Evolutionary conservation across 1,140 invertebrate species (phyloP).

Genomic region (Tetramorium simillimum): DNA sequence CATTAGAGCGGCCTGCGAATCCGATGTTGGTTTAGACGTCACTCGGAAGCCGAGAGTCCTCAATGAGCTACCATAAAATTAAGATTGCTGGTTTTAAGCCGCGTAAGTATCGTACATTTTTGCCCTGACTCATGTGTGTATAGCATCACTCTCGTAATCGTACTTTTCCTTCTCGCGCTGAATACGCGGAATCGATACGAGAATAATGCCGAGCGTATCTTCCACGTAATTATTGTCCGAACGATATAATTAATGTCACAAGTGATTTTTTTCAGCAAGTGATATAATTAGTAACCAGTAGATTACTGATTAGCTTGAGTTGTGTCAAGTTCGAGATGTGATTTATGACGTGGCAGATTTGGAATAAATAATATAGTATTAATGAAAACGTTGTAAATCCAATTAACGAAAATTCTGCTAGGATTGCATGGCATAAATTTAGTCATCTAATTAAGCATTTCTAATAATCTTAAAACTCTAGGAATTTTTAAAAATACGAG

Average conservation of each 20-base stretch:
- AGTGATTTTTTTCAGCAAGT: neutral
- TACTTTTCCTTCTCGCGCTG: neutral
- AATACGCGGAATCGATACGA: neutral
- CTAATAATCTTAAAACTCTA: neutral
- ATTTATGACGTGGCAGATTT: neutral
- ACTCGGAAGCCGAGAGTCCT: neutral
- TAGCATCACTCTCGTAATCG: neutral
- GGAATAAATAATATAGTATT: neutral
- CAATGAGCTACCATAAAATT: neutral
- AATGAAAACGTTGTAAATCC: neutral
- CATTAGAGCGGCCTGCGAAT: neutral
- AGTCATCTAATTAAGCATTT: neutral
- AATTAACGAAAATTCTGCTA: neutral
- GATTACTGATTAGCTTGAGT: neutral
- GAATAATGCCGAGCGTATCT: neutral
- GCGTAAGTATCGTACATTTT: neutral
- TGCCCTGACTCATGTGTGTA: neutral
- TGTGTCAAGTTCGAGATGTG: neutral
- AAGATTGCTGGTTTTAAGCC: neutral
- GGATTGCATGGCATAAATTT: neutral
- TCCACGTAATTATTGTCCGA: neutral
- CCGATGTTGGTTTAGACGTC: constrained; percentile 10
- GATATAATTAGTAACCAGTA: neutral
- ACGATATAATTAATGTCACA: neutral
- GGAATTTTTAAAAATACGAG: neutral